Evolutionary conservation across 1,140 invertebrate genomes (phyloP), one percentile per base, ranked within the genome.

Genomic region (Coenobita brevimanus): DNA sequence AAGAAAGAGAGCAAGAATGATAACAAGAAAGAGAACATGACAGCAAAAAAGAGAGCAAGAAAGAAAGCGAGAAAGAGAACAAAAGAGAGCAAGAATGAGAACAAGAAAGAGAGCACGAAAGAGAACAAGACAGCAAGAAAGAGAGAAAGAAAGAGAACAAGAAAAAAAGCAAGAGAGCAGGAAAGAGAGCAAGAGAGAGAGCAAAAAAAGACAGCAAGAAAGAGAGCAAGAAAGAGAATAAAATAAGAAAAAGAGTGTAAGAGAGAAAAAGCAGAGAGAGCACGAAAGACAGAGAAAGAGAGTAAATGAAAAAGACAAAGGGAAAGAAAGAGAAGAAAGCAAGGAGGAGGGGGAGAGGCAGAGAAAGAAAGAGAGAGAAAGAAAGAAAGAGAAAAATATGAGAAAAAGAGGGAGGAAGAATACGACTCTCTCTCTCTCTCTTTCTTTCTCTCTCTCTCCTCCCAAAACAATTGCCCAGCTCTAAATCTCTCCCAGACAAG

Each of bases 261-360:
- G 60, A 27, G 38, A 4, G 33, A 33, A 36, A 50, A 73, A 33
- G 73, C 43, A 83, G 30, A 50, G 43, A 38, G 67, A 57, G 64
- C 43, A 43, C 69, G 62, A 6, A 33, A 67, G 62, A 82, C 36
- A 82, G 60, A 36, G 38, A 69, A 17, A 46, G 80, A 69, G 62
- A 82, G 64, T 67, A 62, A 69, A 62, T 67, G 36, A 67, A 64
- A 82, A 64, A 67, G 30, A 21, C 8, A 33, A 38, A 43, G 38
- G 27, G 38, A 75, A 15, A 82, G 62, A 69, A 62, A 64, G 30
- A 46, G 17, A 69, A 2, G 24, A 38, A 69, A n/a, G 43, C 60
- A 36, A 33, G n/a, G 57, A 30, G 57, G 17, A 27, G 33, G 79
- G 33, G 79, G 36, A 57, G 33, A 33, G 30, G 79, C 30, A 27